Evolutionary conservation across 2,888 invertebrate species (phyloP), one percentile per base, ranked within the genome.

Genomic region (Argyresthia goedartella): DNA sequence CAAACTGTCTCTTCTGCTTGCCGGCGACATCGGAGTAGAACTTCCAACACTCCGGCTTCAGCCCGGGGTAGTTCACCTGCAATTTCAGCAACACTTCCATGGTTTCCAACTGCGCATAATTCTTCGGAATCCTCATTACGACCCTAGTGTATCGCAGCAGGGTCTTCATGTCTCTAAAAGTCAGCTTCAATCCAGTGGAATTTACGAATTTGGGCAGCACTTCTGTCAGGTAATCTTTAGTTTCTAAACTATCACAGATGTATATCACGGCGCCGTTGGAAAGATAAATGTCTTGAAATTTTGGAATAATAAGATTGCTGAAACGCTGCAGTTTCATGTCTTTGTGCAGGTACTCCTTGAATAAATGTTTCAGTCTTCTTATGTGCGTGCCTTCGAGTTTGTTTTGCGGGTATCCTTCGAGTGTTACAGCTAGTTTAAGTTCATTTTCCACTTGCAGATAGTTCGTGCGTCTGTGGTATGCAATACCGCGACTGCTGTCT

Each of bases 241-340:
- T 81, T 62, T 85, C 84, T 49, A 85, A 61, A 65, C 81, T 80
- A 59, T 85, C 82, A 67, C 84, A 84, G 25, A 85, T 70, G 53
- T 84, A 85, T 41, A 85, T 80, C 16, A 85, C 76, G 54, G 85
- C 85, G 0, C 85, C 84, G 41, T 85, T 85, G 0, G 84, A 82
- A 4, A 84, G 53, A 49, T 81, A 85, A 15, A 82, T 70, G 39
- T 85, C 85, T 64, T 81, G 81, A 51, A 84, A 84, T 62, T 76
- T 80, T 0, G 84, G 85, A 47, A 81, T 75, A 1, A 82, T 81
- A 39, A 80, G 57, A 56, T 80, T 77, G 0, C 69, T 54, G 55
- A 85, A 85, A 0, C 75, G 65, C 57, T 79, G 78, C 52, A 69
- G 62, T 52, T 82, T 84, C 69, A 81, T 71, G 45, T 85, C 84